Evolutionary conservation across 2,888 invertebrate species (phyloP), one percentile per base, ranked within the genome.

Genomic region (Catocala nupta): DNA sequence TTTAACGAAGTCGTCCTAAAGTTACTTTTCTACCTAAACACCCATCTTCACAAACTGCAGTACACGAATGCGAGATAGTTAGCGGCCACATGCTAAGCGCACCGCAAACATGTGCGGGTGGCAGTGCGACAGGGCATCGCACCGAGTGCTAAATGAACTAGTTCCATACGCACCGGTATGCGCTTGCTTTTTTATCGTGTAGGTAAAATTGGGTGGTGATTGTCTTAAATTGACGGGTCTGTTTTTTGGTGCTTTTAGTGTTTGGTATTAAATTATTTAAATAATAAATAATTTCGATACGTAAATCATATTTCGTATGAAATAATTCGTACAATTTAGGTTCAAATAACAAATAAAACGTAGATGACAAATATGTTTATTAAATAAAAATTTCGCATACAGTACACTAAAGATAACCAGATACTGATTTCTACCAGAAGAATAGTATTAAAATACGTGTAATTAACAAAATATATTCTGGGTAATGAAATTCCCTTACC

Each of bases 131-230:
- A 88, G 88, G 88, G 86, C 91, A 89, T 87, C 90, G 90, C 88
- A 83, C 90, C 77, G 82, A 77, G 71, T 90, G 91, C 91, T 90
- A 91, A 91, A 88, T 90, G 92, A 83, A 91, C 93, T 92, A 93
- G 90, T 93, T 92, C 81, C 85, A 82, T 75, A 75, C 65, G 54
- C 63, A 73, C 61, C 55, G 78, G 78, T 75, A 78, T 73, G 77
- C 51, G 63, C 62, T 58, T 53, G 61, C 54, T 71, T 77, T 68
- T 68, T 67, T 67, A 70, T 65, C 65, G 47, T 44, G 62, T 69
- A 74, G 67, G 68, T 77, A 75, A 67, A 72, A 72, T 75, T 72
- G 45, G 62, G 59, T 52, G 36, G 42, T 62, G 42, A 63, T 39
- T 47, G 58, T 10, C 52, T 55, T 62, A 54, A 8, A 45, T 10